phyloP scores from a whole-genome alignment of 2,888 invertebrate genomes.

The Oxyscelio sp. region DNA sequence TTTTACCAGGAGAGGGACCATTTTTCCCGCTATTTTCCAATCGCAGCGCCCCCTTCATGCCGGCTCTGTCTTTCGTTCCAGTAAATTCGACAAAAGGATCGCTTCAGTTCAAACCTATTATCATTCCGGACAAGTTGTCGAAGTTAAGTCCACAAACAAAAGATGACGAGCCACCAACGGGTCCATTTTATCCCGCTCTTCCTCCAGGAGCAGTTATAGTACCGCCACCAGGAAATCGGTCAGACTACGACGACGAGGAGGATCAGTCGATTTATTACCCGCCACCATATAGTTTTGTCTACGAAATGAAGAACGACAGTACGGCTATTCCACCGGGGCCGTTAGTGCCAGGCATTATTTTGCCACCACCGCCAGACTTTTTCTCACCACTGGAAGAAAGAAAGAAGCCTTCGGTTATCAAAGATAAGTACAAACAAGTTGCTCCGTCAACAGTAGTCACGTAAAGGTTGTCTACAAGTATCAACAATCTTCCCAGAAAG shows the following conservation, averaged over 20 bases:
- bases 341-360: too few relatives aligned
- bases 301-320: too few relatives aligned
- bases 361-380: constrained; percentile 96
- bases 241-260: constrained; percentile 95
- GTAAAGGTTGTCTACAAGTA: constrained; percentile 57
- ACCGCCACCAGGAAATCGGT: constrained; percentile 90
- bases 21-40: constrained; percentile 87
- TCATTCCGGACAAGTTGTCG: constrained; percentile 83
- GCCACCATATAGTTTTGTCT: too few relatives aligned
- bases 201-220: constrained; percentile 91
- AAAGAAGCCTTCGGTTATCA: constrained; percentile 83
- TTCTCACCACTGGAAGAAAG: constrained; percentile 92
- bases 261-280: constrained; percentile 97
- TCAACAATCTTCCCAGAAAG: constrained; percentile 44
- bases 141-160: constrained; percentile 89
- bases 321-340: too few relatives aligned
- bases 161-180: constrained; percentile 76
- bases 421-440: constrained; percentile 81
- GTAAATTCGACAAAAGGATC: constrained; percentile 84
- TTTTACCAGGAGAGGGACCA: constrained; percentile 88
- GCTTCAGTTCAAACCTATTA: constrained; percentile 80
- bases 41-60: constrained; percentile 87
- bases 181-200: constrained; percentile 88
- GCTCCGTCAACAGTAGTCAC: constrained; percentile 73
- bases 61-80: constrained; percentile 83